Conservation (phyloP, 2,113 vertebrate species). For the Danionella cerebrum region DNA sequence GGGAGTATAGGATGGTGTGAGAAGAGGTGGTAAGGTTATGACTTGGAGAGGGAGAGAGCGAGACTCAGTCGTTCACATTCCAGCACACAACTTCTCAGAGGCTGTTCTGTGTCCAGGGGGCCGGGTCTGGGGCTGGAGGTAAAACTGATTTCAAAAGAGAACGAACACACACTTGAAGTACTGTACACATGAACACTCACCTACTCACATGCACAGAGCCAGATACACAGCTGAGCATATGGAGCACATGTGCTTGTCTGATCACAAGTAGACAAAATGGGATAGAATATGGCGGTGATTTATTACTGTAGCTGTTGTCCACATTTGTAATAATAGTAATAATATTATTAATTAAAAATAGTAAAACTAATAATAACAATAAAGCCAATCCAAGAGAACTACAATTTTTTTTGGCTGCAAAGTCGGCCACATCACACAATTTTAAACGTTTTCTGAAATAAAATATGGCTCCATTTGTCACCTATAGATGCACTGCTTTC, state of each 20-base stretch:
- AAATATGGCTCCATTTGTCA: too few relatives aligned
- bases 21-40: constrained; percentile 31
- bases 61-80: constrained; percentile 31
- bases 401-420: too few relatives aligned
- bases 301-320: too few relatives aligned
- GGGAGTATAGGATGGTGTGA: constrained; percentile 20
- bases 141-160: constrained; percentile 39
- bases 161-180: constrained; percentile 9
- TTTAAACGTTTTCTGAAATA: too few relatives aligned
- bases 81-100: constrained; percentile 34
- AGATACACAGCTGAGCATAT: background rate
- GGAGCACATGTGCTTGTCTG: background rate
- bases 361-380: too few relatives aligned
- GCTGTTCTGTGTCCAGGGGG: constrained; percentile 45
- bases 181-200: background rate
- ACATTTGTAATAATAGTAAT: too few relatives aligned
- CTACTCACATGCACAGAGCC: background rate
- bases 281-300: too few relatives aligned
- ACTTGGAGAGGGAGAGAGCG: constrained; percentile 21
- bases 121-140: constrained; percentile 32
- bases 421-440: too few relatives aligned
- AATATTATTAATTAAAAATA: too few relatives aligned
- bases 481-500: too few relatives aligned
- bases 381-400: too few relatives aligned
- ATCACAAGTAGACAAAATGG: background rate